Conservation (phyloP, 2,113 vertebrate species). For the human region DNA sequence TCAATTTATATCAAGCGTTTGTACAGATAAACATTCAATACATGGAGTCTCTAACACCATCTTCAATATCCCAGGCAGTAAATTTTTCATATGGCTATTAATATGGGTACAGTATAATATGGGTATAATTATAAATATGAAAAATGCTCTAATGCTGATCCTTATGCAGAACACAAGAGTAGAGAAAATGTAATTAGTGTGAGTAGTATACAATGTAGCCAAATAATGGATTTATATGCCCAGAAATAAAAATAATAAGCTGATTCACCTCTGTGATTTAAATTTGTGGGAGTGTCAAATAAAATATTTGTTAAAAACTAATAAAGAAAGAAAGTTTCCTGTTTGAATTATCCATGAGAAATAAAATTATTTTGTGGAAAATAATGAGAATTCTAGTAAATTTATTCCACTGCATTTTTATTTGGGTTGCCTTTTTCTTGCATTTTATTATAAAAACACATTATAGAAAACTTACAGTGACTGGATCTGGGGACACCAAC, state of each 20-base stretch:
- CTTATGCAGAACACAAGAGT: neutral
- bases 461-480: constrained; percentile 30
- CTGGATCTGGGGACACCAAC: neutral
- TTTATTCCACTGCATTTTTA: neutral
- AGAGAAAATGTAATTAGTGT: constrained; percentile 7
- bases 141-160: neutral
- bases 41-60: neutral
- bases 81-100: neutral
- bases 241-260: neutral
- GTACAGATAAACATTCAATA: neutral
- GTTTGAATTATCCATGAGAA: neutral
- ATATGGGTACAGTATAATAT: neutral
- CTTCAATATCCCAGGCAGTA: neutral
- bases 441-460: neutral
- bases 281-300: neutral
- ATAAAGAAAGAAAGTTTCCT: neutral
- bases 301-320: neutral
- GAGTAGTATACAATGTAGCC: neutral
- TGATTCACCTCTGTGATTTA: neutral
- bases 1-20: neutral
- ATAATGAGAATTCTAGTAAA: neutral
- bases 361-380: neutral
- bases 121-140: neutral
- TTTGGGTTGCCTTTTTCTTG: neutral
- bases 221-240: neutral